Conservation (phyloP, 2,888 invertebrate species). For the Piscicola geometra region DNA sequence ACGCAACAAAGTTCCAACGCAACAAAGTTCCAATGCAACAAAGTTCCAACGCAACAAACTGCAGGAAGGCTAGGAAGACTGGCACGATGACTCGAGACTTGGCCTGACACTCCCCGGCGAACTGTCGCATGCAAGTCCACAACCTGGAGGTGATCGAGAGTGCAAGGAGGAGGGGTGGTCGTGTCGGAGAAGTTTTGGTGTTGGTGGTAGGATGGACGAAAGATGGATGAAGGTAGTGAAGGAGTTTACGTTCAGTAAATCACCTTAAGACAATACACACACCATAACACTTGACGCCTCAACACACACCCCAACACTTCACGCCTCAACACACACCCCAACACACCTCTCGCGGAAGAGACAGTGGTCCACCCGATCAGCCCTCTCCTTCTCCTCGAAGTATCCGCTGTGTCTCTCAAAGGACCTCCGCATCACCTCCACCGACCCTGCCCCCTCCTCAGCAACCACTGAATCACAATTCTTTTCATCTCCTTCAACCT, state of each 20-base stretch:
- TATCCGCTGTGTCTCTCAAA: background rate
- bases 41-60: slow-evolving; percentile 57
- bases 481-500: background rate
- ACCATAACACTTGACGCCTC: too few species aligned
- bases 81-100: slow-evolving; percentile 75
- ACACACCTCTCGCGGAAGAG: background rate
- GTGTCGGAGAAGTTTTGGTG: background rate
- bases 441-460: background rate
- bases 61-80: slow-evolving; percentile 74
- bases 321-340: background rate
- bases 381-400: background rate
- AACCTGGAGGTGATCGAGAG: slow-evolving; percentile 72
- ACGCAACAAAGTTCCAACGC: too few species aligned
- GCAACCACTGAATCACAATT: background rate
- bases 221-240: background rate
- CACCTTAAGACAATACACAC: too few species aligned
- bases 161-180: slow-evolving; percentile 63
- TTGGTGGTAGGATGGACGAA: background rate
- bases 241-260: too few species aligned
- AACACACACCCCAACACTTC: background rate
- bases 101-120: slow-evolving; percentile 71
- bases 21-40: too few species aligned
- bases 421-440: background rate
- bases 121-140: slow-evolving; percentile 72
- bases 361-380: background rate